These are phyloP conservation scores for Nycticebus coucang DNA, from an alignment of 2,113 vertebrate genomes.

Conservation along the genomic window DNA sequence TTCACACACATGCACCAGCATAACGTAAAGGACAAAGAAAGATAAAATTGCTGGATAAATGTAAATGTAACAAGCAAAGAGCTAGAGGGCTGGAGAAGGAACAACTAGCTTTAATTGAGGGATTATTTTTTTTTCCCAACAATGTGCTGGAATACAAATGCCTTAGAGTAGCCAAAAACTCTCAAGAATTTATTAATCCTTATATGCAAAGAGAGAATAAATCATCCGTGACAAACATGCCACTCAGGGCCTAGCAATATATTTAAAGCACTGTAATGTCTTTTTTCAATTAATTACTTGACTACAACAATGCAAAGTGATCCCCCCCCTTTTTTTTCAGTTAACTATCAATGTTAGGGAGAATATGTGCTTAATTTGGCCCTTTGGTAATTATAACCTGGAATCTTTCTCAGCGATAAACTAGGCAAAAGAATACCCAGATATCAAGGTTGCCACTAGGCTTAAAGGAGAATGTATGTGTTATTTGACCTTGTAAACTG, in stretches of 20 bases:
- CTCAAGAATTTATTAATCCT: slow-evolving; percentile 52
- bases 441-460: neutral
- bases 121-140: slow-evolving; percentile 5
- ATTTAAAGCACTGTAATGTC: neutral
- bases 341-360: slow-evolving; percentile 7
- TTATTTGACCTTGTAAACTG: neutral
- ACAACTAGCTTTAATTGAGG: neutral
- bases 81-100: neutral
- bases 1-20: rapidly evolving
- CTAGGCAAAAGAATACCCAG: neutral
- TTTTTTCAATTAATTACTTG: slow-evolving; percentile 54
- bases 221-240: slow-evolving; percentile 26
- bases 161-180: slow-evolving; percentile 27
- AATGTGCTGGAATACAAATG: slow-evolving; percentile 27
- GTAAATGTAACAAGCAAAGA: neutral
- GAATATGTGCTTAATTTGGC: neutral
- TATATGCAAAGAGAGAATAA: slow-evolving; percentile 55
- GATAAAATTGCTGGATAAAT: neutral
- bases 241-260: slow-evolving; percentile 10
- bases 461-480: neutral
- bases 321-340: neutral
- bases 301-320: slow-evolving; percentile 3
- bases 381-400: neutral
- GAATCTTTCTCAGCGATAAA: neutral
- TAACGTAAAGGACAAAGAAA: neutral